Conservation (phyloP, 2,888 invertebrate genomes). For the Cyrtodaria siliqua region DNA sequence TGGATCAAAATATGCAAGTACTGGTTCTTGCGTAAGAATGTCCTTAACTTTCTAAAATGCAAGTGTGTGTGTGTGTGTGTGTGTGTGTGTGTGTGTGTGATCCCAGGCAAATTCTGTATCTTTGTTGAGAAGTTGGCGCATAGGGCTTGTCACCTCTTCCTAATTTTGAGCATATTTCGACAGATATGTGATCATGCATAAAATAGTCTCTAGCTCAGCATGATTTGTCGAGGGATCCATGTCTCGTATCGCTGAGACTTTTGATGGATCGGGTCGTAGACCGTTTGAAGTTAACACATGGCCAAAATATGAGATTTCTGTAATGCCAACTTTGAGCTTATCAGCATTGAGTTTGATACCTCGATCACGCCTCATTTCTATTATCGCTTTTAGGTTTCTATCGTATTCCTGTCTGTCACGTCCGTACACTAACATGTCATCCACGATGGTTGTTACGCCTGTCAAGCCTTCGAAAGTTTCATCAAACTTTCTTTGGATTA, state of each 20-base stretch:
- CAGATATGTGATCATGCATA: conserved; percentile 32
- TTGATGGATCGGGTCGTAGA: conserved; percentile 11
- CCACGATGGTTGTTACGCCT: conserved; percentile 15
- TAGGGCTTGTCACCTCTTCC: conserved; percentile 20
- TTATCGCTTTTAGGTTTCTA: background rate
- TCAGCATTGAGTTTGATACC: conserved; percentile 25
- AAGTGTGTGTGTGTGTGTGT: too few relatives aligned
- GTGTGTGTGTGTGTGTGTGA: conserved; percentile 12
- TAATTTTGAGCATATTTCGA: conserved; percentile 16
- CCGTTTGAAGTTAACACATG: conserved; percentile 9
- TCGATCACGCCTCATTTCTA: conserved; percentile 6
- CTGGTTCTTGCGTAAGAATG: conserved; percentile 7
- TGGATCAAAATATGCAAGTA: conserved; percentile 28
- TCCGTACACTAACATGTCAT: conserved; percentile 32
- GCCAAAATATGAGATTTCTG: conserved; percentile 18
- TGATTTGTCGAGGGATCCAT: conserved; percentile 17
- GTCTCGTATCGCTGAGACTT: conserved; percentile 20
- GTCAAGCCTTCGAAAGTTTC: conserved; percentile 26
- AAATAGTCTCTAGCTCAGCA: conserved; percentile 5
- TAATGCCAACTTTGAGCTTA: conserved; percentile 12
- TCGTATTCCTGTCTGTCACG: conserved; percentile 20
- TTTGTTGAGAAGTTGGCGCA: conserved; percentile 21
- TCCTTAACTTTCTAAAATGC: conserved; percentile 23
- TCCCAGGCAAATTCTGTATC: conserved; percentile 33
- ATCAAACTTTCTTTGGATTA: too few relatives aligned